Base-by-base conservation (phyloP, 2,888 invertebrate genomes). In the Aspidapion aeneum region DNA sequence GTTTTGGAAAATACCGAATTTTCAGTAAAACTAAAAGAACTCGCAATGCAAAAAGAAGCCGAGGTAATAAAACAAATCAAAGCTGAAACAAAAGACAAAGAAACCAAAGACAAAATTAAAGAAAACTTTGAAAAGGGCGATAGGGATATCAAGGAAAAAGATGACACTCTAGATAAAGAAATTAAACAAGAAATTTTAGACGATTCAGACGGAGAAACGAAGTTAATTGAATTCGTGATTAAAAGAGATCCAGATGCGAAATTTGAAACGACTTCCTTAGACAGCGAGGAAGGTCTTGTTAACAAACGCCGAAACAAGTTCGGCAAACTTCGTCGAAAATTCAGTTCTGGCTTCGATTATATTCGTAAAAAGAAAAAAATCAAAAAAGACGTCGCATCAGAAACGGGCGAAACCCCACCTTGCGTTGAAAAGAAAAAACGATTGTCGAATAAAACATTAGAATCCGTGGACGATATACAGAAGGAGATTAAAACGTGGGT, bases 401-500 rank as follows among this genome's bases (percentile, higher is more conserved):
- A 72, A 18, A 68, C 60, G 35, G 70, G 68, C 16, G 35, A 35
- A 12, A 35, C 35, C 3, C 35, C 35, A 12, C n/a, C n/a, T n/a
- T 58, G 57, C 17, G 55, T 58, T 2, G 63, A 68, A 19, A 74
- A 69, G 64, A 73, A 66, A 61, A 71, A 69, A 69, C 77, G 80
- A 66, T 80, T 82, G 18, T 77, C 80, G 1, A 66, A 78, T 18
- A 80, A 82, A 69, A 85, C 87, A 18, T 87, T 88, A 0, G 87
- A 87, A 74, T 87, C 87, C 21, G 86, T 87, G 12, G 86, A 90
- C 71, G 94, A 94, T 77, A 90, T 94, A 60, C 89, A 90, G 68
- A 88, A 88, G 72, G 94, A 94, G 80, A 91, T 94, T 66, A 91
- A 93, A 77, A 87, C 90, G 69, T 94, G 95, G 93, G 94, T 95